Conservation (phyloP, 2,113 vertebrate genomes). For the Apaloderma vittatum region DNA sequence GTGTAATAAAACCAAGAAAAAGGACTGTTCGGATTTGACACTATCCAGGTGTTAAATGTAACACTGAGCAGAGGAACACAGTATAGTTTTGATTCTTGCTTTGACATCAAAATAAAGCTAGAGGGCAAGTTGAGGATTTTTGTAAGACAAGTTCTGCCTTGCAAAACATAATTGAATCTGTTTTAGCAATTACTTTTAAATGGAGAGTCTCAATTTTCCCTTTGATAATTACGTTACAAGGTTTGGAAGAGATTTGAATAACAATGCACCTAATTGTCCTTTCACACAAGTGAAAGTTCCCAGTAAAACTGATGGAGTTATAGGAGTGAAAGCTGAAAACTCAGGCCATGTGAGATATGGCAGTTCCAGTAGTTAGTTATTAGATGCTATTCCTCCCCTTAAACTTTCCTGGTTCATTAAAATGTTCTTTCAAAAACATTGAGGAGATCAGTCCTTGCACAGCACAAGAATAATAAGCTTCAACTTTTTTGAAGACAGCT, state of each 20-base stretch:
- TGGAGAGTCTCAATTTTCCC: neutral
- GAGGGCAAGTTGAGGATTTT: constrained; percentile 13
- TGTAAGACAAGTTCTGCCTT: neutral
- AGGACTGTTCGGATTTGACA: neutral
- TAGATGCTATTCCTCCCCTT: neutral
- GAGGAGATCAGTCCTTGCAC: neutral
- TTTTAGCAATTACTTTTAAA: constrained; percentile 14
- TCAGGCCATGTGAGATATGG: neutral
- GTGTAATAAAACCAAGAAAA: neutral
- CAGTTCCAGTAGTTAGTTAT: neutral
- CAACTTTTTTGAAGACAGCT: neutral
- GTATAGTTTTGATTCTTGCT: neutral
- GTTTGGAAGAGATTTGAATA: constrained; percentile 19
- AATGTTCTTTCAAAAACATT: neutral
- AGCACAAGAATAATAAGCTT: neutral
- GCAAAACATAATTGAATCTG: constrained; percentile 21
- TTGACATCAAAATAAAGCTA: neutral
- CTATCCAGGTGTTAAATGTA: neutral
- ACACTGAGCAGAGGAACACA: neutral
- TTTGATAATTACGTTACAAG: neutral
- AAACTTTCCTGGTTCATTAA: neutral
- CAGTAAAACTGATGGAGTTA: neutral
- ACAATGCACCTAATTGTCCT: constrained; percentile 4
- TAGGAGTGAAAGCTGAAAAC: neutral
- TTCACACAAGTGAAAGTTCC: neutral